Percentiles rank a stretch among this genome's conserved stretches.
These are phyloP conservation scores for Panthera uncia DNA, from an alignment of 2,113 vertebrate species.

Conservation along the genomic window DNA sequence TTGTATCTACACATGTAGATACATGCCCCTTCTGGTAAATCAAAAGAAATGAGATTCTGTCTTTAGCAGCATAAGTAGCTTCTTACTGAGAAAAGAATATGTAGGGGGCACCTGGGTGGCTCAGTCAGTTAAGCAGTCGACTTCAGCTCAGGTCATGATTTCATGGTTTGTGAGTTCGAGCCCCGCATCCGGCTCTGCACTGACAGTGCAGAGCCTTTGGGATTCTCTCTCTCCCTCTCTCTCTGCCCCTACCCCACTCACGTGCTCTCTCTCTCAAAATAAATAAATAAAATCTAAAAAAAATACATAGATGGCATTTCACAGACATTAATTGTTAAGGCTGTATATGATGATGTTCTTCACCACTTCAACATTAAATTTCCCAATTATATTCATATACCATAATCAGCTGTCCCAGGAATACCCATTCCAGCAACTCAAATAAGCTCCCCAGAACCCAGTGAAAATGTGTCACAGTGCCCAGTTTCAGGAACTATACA, in stretches of 20 bases:
- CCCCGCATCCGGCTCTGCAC: no score
- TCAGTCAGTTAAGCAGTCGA: no score
- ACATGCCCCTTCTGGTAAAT: not conserved
- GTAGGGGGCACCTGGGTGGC: not conserved
- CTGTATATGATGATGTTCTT: not conserved
- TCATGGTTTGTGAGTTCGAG: no score
- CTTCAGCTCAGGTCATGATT: no score
- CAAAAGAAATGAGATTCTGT: not conserved
- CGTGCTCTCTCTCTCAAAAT: no score
- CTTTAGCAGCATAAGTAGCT: conserved; percentile 12
- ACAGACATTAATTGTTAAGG: not conserved
- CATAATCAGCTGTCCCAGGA: not conserved
- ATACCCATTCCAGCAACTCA: not conserved
- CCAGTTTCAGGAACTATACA: not conserved
- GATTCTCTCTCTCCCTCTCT: no score
- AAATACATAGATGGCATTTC: not conserved
- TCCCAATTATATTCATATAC: conserved; percentile 3
- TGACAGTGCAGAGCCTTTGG: no score
- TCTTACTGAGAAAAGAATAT: not conserved
- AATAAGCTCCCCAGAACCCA: not conserved
- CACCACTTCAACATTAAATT: not conserved
- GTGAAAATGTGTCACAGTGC: not conserved
- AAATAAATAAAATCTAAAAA: not conserved
- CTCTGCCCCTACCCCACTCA: no score
- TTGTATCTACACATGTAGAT: not conserved